Evolutionary conservation across 2,797 vertebrate genomes (phyloP).

Genomic region (Crotalus adamanteus): DNA sequence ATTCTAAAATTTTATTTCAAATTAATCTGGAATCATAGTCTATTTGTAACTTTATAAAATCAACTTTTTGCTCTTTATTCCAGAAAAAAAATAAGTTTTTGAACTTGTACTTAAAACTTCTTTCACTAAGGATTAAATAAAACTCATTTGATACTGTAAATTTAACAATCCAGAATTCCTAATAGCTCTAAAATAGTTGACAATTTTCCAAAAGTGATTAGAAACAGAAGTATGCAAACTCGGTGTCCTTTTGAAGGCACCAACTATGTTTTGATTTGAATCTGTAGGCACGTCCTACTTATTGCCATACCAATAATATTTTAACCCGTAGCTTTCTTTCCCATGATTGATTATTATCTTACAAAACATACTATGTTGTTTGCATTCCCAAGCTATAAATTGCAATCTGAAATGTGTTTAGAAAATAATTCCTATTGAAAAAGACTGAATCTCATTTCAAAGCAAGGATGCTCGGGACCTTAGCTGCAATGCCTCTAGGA

Average conservation of each 20-base stretch:
- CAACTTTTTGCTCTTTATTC: background rate
- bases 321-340: background rate
- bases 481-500: background rate
- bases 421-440: background rate
- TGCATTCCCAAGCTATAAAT: background rate
- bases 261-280: background rate
- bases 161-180: background rate
- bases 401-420: background rate
- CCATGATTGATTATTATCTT: background rate
- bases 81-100: background rate
- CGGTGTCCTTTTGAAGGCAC: background rate
- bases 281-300: background rate
- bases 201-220: background rate
- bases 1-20: background rate
- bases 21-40: background rate
- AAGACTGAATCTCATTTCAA: background rate
- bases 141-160: background rate
- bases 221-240: background rate
- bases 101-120: background rate
- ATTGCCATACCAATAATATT: background rate
- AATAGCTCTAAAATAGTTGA: background rate
- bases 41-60: background rate
- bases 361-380: background rate
- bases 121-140: background rate
- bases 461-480: background rate